These are phyloP conservation scores for Seira musarum DNA, from an alignment of 2,888 invertebrate genomes.

Conservation along the genomic window DNA sequence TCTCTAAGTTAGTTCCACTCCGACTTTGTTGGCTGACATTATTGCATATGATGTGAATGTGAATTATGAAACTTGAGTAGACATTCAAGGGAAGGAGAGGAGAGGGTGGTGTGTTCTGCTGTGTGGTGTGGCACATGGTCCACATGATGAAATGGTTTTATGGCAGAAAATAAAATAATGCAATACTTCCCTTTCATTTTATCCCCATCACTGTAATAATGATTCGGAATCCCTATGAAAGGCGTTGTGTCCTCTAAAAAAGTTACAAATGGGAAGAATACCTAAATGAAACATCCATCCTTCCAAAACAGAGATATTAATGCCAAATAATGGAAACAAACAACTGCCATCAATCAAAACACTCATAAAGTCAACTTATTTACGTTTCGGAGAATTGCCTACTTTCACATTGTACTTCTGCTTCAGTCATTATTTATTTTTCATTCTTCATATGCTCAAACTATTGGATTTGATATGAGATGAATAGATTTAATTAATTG, in stretches of 20 bases:
- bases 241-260: no score
- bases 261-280: no score
- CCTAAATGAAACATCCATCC: no score
- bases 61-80: constrained; percentile 12
- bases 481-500: no score
- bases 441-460: no score
- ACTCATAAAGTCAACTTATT: no score
- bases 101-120: not conserved
- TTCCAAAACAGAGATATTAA: no score
- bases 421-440: no score
- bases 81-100: not conserved
- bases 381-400: no score
- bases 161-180: constrained; percentile 1
- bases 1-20: not conserved
- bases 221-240: not conserved
- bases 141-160: not conserved
- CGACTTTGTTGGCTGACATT: not conserved
- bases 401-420: no score
- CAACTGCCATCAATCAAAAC: constrained; percentile 4
- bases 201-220: not conserved
- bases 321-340: no score
- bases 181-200: constrained; percentile 1
- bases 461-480: no score
- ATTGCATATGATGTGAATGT: constrained; percentile 10
- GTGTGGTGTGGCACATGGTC: not conserved